Conservation (phyloP, 2,113 vertebrate species). For the Vidua chalybeata region DNA sequence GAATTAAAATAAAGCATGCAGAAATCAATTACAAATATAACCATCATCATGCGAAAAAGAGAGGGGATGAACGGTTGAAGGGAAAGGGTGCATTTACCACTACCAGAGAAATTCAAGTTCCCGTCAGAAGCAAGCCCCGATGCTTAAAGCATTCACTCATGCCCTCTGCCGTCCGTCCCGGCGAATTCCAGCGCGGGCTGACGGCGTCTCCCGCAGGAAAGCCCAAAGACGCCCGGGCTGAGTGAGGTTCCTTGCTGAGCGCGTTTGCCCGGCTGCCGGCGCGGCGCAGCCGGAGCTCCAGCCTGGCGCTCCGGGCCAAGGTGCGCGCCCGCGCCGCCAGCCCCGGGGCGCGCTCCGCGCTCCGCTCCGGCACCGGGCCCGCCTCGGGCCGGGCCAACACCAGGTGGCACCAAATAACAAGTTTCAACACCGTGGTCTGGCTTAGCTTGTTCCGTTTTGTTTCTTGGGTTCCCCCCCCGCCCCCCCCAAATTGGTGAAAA, state of each 20-base stretch:
- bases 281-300: no score
- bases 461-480: no score
- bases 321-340: no score
- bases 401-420: constrained; percentile 72
- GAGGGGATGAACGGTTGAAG: accelerated
- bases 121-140: not conserved
- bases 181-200: not conserved
- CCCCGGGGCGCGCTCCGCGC: no score
- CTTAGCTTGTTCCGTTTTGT: accelerated
- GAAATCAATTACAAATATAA: not conserved
- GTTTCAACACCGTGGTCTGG: accelerated
- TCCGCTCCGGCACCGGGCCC: not conserved
- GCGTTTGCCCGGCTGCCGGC: no score
- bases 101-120: not conserved
- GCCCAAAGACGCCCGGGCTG: accelerated
- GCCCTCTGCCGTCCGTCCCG: constrained; percentile 70
- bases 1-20: not conserved
- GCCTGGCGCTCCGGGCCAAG: accelerated
- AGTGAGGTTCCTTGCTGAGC: accelerated
- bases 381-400: not conserved
- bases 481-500: not conserved
- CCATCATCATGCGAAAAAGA: no score
- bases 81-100: not conserved
- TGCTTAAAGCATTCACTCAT: not conserved
- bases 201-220: no score